Evolutionary conservation across 2,797 vertebrate genomes (phyloP).

Genomic region (Phaenicophaeus curvirostris): DNA sequence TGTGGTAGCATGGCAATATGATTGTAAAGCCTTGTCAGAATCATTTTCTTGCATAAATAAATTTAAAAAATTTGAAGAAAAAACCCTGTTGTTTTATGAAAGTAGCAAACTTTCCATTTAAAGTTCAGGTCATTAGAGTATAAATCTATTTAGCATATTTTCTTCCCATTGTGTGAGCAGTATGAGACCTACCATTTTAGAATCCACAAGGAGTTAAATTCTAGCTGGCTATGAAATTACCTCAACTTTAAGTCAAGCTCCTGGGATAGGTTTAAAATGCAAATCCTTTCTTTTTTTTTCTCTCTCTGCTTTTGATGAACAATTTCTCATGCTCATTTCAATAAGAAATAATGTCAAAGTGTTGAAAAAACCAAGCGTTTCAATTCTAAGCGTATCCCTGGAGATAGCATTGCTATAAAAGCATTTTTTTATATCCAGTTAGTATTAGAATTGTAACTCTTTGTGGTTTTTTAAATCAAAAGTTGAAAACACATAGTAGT

Average conservation of each 20-base stretch:
- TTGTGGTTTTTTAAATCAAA: constrained; percentile 49
- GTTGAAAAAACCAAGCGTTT: constrained; percentile 65
- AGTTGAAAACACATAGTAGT: constrained; percentile 3
- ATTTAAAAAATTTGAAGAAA: background rate
- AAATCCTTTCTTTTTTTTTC: background rate
- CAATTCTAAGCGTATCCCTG: constrained; percentile 53
- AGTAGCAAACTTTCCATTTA: background rate
- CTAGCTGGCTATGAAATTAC: constrained; percentile 59
- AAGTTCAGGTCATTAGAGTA: background rate
- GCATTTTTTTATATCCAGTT: constrained; percentile 62
- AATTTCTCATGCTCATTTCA: constrained; percentile 73
- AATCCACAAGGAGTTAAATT: constrained; percentile 58
- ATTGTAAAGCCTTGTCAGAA: background rate
- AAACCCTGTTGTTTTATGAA: background rate
- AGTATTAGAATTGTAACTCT: constrained; percentile 67
- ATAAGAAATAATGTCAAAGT: constrained; percentile 63
- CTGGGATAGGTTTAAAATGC: constrained; percentile 63
- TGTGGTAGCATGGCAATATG: background rate
- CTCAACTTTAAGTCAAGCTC: constrained; percentile 54
- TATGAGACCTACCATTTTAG: constrained; percentile 29
- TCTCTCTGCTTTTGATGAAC: constrained; percentile 54
- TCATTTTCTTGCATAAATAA: background rate
- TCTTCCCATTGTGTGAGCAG: background rate
- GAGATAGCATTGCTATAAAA: constrained; percentile 62
- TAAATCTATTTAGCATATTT: background rate